Evolutionary conservation across 2,888 invertebrate species (phyloP).

Genomic region (Napeogenes sylphis): DNA sequence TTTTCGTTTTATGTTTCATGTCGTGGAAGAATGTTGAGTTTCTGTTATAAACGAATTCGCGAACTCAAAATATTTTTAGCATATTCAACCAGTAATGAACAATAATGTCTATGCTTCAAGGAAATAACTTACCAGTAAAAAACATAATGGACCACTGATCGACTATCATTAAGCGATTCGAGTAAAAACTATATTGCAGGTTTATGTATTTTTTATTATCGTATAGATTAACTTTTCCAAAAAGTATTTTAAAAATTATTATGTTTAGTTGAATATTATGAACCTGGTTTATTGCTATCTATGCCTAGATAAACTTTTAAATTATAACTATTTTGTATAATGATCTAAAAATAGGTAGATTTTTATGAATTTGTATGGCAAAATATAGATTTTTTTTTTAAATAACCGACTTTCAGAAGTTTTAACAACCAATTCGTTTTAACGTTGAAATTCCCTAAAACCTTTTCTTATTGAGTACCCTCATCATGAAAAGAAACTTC

Average conservation of each 20-base stretch:
- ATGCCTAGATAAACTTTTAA: too few relatives aligned
- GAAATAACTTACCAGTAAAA: slow-evolving; percentile 7
- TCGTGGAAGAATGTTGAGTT: not conserved
- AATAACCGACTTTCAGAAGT: too few relatives aligned
- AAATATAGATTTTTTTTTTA: too few relatives aligned
- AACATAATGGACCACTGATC: slow-evolving; percentile 7
- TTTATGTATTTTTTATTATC: not conserved
- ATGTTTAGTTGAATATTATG: too few relatives aligned
- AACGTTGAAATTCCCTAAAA: too few relatives aligned
- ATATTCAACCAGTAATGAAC: slow-evolving; percentile 2
- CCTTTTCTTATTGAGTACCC: too few relatives aligned
- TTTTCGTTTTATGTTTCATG: not conserved
- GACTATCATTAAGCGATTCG: slow-evolving; percentile 6
- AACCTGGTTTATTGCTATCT: too few relatives aligned
- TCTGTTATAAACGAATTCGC: not conserved
- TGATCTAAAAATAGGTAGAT: too few relatives aligned
- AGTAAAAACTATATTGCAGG: slow-evolving; percentile 5
- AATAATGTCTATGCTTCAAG: slow-evolving; percentile 7
- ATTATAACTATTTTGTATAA: too few relatives aligned
- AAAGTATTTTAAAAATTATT: not conserved
- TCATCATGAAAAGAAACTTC: too few relatives aligned
- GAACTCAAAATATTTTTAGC: not conserved
- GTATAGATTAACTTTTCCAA: slow-evolving; percentile 1
- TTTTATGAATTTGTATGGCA: too few relatives aligned
- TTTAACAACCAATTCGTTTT: too few relatives aligned